Base-by-base conservation (phyloP, 2,888 invertebrate species). In the Homarus gammarus region DNA sequence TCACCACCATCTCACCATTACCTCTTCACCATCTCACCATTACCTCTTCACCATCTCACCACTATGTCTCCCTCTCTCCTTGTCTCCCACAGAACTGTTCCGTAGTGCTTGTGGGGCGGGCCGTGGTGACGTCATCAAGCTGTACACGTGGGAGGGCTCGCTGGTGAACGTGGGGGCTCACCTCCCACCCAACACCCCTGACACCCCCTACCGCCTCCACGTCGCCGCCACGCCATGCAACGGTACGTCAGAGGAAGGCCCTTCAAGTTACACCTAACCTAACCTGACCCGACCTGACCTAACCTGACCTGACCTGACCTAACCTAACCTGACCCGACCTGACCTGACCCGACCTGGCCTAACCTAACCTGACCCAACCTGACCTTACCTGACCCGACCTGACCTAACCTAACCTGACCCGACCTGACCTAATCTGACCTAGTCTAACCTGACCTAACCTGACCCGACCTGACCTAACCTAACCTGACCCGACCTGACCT, bases 71-170 rank as follows among this genome's bases (percentile, higher is more conserved):
- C 38, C 38, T 38, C 22, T 73, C 73, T 73, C 18, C 38, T 10
- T 38, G n/a, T 73, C 33, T 27, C 33, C 22, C 31, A 18, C 95
- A 96, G 96, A 96, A 93, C 94, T 96, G 93, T 96, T 96, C 94
- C 94, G 96, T 93, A 95, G 95, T 92, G 96, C 96, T 91, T 96
- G 96, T 91, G 96, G 96, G 94, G 96, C 96, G 92, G 95, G 96
- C 92, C 95, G 95, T 92, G 94, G 95, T 93, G 96, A 96, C 93
- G 96, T 96, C 93, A 94, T 96, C 93, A 96, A 96, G 94, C 94
- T 96, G 93, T 95, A 94, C 93, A 94, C 95, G 93, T 94, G 94
- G 91, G 95, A 95, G 89, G 96, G 96, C 81, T 95, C 95, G 93
- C 94, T 96, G 91, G 93, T 96, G 93, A 96, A 96, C 94, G 96